phyloP scores from a whole-genome alignment of 2,888 invertebrate species.

The Campaea margaritaria region DNA sequence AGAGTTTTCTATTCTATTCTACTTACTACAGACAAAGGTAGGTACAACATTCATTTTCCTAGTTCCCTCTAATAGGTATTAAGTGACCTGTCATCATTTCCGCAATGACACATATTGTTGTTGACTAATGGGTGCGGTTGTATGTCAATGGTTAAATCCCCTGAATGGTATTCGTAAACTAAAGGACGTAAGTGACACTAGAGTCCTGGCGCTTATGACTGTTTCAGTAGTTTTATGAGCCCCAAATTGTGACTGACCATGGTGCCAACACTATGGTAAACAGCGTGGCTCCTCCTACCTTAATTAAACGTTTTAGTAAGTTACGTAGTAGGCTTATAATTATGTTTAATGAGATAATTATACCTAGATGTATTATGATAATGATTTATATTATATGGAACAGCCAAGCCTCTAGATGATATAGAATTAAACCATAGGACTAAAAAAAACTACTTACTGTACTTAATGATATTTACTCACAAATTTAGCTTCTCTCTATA shows the following conservation, averaged over 20 bases:
- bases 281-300: too few relatives aligned
- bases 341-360: too few relatives aligned
- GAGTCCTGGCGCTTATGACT: background rate
- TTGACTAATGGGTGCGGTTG: constrained; percentile 23
- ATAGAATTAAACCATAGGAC: too few relatives aligned
- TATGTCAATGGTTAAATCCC: constrained; percentile 18
- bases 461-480: too few relatives aligned
- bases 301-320: too few relatives aligned
- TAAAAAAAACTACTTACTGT: too few relatives aligned
- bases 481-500: too few relatives aligned
- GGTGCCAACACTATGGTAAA: background rate
- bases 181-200: constrained; percentile 5
- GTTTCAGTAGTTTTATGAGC: constrained; percentile 11
- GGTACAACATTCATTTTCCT: constrained; percentile 3
- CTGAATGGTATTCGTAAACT: constrained; percentile 1
- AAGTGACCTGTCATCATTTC: constrained; percentile 20
- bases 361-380: too few relatives aligned
- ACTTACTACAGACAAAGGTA: background rate
- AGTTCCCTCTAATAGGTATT: constrained; percentile 3
- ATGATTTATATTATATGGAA: too few relatives aligned
- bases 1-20: too few relatives aligned
- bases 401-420: too few relatives aligned
- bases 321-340: too few relatives aligned
- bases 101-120: constrained; percentile 23
- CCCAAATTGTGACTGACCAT: background rate